Conservation (phyloP, 2,797 vertebrate genomes). For the Heteromormyrus szaboi region DNA sequence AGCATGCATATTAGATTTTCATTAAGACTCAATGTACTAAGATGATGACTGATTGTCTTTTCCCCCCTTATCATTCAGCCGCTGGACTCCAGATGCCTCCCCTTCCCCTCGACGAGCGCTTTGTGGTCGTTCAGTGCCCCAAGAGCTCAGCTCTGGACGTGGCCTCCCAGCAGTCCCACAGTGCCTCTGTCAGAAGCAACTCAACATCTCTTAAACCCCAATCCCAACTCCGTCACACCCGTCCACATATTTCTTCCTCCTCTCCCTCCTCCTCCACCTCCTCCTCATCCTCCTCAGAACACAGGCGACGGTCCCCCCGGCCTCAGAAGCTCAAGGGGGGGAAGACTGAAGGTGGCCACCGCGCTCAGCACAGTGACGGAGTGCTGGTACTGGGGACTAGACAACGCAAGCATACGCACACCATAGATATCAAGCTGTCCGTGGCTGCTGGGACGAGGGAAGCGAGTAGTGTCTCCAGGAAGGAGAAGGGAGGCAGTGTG, state of each 20-base stretch:
- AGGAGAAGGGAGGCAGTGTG: constrained; percentile 41
- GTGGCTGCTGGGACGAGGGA: constrained; percentile 52
- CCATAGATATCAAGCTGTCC: constrained; percentile 65
- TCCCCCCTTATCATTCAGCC: background rate
- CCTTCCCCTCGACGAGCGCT: constrained; percentile 71
- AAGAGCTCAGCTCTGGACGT: constrained; percentile 64
- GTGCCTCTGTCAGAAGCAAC: background rate
- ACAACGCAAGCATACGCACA: constrained; percentile 66
- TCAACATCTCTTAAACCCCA: constrained; percentile 39
- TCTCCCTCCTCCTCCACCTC: constrained; percentile 50
- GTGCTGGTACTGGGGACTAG: constrained; percentile 61
- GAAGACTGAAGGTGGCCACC: constrained; percentile 43
- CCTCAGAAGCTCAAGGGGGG: constrained; percentile 54
- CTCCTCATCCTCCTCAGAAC: constrained; percentile 63
- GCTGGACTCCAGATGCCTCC: constrained; percentile 66
- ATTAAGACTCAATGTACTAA: background rate
- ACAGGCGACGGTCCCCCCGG: constrained; percentile 57
- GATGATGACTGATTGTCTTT: background rate
- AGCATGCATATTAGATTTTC: background rate
- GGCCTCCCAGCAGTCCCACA: constrained; percentile 38
- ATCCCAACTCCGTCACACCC: constrained; percentile 20
- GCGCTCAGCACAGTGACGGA: constrained; percentile 57
- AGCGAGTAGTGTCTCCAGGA: constrained; percentile 30
- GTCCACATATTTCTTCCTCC: constrained; percentile 37
- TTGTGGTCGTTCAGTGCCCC: constrained; percentile 70